Conservation (phyloP, 2,113 vertebrate species). For the Cephalopholis sonnerati region DNA sequence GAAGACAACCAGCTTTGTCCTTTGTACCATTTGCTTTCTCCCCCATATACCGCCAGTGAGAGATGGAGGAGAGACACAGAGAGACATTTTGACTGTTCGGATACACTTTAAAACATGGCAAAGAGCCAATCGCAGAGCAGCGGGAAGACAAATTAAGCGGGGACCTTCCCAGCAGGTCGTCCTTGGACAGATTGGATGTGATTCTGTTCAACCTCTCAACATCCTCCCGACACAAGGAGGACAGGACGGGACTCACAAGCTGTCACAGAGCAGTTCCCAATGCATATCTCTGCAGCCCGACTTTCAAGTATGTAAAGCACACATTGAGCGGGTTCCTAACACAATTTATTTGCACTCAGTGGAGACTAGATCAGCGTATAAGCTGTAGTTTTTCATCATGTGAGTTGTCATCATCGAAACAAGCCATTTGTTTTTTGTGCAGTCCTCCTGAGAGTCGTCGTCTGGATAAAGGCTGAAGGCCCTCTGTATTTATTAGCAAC, state of each 20-base stretch:
- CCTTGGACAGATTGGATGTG: conserved; percentile 72
- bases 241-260: conserved; percentile 47
- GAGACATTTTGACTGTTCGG: conserved; percentile 59
- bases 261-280: conserved; percentile 25
- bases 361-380: conserved; percentile 26
- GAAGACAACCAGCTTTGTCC: conserved; percentile 51
- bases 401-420: conserved; percentile 61
- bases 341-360: conserved; percentile 44
- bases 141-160: conserved; percentile 73
- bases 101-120: conserved; percentile 76
- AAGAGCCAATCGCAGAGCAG: conserved; percentile 67
- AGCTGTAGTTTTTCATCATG: conserved; percentile 55
- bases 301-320: conserved; percentile 46
- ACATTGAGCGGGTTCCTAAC: conserved; percentile 29
- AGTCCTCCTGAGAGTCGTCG: conserved; percentile 55
- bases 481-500: conserved; percentile 82
- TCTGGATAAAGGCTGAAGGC: conserved; percentile 68
- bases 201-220: conserved; percentile 71
- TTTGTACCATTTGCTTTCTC: conserved; percentile 47
- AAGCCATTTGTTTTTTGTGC: conserved; percentile 62
- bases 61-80: conserved; percentile 39
- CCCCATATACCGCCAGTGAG: conserved; percentile 27
- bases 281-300: conserved; percentile 19
- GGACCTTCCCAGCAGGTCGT: conserved; percentile 74
- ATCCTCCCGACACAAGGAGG: conserved; percentile 60